phyloP scores from a whole-genome alignment of 2,113 vertebrate genomes.

The Meleagris gallopavo region DNA sequence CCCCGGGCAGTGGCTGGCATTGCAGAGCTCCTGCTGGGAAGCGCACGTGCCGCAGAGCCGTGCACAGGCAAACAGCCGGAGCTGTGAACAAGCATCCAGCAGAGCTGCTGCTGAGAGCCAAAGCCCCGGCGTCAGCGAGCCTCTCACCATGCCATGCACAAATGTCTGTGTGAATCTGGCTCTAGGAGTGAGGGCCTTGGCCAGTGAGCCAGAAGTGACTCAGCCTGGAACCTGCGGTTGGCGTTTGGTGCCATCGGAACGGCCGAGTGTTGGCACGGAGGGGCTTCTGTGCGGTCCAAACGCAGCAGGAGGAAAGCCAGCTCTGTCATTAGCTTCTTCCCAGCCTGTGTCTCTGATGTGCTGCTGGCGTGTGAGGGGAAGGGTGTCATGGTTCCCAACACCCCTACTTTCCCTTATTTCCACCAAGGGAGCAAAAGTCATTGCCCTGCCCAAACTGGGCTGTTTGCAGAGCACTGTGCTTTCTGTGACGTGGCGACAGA shows the following conservation, averaged over 20 bases:
- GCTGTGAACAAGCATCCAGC: neutral
- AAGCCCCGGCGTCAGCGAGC: neutral
- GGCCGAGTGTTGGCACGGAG: neutral
- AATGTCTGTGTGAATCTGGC: accelerated
- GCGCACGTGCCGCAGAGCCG: neutral
- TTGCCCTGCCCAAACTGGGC: neutral
- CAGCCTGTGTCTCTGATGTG: neutral
- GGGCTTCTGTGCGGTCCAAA: neutral
- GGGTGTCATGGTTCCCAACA: neutral
- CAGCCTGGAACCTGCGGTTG: neutral
- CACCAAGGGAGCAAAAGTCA: neutral
- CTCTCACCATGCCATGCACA: neutral
- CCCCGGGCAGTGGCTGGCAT: accelerated
- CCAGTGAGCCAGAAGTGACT: neutral
- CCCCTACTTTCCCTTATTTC: neutral
- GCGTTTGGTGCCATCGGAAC: neutral
- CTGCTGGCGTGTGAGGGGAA: neutral
- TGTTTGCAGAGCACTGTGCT: neutral
- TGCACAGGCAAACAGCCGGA: neutral
- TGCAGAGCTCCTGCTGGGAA: neutral
- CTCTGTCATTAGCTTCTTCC: neutral
- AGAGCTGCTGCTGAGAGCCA: conserved; percentile 8
- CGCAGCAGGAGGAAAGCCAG: neutral
- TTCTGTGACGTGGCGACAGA: neutral
- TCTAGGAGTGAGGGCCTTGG: neutral